Evolutionary conservation across 2,888 invertebrate species (phyloP).

Genomic region (Rambutsinella grinnellia): DNA sequence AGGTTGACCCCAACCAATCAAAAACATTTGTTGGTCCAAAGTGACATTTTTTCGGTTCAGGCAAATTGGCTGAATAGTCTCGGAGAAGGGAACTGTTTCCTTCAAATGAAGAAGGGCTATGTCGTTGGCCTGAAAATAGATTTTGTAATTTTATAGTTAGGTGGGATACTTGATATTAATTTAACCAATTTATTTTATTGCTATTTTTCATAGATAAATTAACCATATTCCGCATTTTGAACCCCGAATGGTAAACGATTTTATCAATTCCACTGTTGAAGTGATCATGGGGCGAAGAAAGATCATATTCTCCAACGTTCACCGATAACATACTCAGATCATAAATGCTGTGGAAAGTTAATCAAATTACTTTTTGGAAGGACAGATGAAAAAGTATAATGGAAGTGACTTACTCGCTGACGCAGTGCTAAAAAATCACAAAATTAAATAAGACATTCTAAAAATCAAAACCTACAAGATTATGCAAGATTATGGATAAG

Average conservation of each 20-base stretch:
- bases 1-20: slow-evolving; percentile 58
- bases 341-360: not conserved
- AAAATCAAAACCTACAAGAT: not conserved
- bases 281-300: not conserved
- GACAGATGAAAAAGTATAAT: not conserved
- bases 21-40: not conserved
- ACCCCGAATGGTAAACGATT: not conserved
- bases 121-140: slow-evolving; percentile 80
- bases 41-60: slow-evolving; percentile 40
- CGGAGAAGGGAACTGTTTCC: slow-evolving; percentile 80
- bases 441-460: not conserved
- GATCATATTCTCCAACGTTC: slow-evolving; percentile 5
- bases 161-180: not conserved
- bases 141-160: not conserved
- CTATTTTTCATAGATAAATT: too few species aligned
- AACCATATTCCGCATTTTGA: slow-evolving; percentile 1
- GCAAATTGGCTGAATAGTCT: slow-evolving; percentile 81
- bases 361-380: not conserved
- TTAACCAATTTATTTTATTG: not conserved
- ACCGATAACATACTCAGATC: slow-evolving; percentile 2
- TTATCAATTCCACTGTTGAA: slow-evolving; percentile 3
- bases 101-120: slow-evolving; percentile 84
- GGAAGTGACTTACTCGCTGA: not conserved
- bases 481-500: too few species aligned
- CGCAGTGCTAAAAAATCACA: slow-evolving; percentile 11